phyloP scores from a whole-genome alignment of 2,888 invertebrate genomes.

The Sinopyrophorus schimmeli region DNA sequence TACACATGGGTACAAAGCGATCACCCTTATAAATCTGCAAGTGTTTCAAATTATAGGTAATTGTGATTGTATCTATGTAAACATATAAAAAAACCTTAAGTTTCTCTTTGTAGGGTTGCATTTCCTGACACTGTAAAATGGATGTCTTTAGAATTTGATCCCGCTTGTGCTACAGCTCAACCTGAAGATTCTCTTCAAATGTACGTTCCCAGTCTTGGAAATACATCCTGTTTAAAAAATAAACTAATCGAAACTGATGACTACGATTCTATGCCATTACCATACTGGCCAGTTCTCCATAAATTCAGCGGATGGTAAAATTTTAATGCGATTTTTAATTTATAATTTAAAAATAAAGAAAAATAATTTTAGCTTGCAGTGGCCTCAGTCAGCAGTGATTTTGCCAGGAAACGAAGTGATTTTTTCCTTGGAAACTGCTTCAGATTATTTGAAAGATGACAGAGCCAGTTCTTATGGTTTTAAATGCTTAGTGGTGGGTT shows the following conservation, averaged over 20 bases:
- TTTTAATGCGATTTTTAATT: too few species aligned
- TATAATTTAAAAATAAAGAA: too few species aligned
- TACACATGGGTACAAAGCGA: constrained; percentile 94
- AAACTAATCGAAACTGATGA: constrained; percentile 44
- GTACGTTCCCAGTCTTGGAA: constrained; percentile 62
- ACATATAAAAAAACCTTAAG: background rate
- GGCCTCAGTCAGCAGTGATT: constrained; percentile 86
- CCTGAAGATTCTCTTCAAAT: constrained; percentile 86
- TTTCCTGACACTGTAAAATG: constrained; percentile 90
- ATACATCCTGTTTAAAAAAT: constrained; percentile 24
- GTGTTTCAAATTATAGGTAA: constrained; percentile 81
- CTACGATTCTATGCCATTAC: constrained; percentile 49
- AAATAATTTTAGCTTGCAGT: constrained; percentile 63
- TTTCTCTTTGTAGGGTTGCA: constrained; percentile 65
- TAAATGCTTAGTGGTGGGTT: constrained; percentile 80
- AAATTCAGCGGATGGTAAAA: constrained; percentile 64
- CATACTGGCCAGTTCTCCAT: constrained; percentile 68
- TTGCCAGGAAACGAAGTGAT: constrained; percentile 93
- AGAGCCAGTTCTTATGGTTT: constrained; percentile 78
- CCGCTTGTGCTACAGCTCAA: constrained; percentile 89
- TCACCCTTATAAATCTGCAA: constrained; percentile 92
- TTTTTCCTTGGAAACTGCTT: constrained; percentile 94
- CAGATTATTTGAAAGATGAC: constrained; percentile 91
- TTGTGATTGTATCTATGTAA: background rate
- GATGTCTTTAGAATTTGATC: constrained; percentile 92